Base-by-base conservation (phyloP, 2,113 vertebrate genomes). In the Trochalopteron elliotii region DNA sequence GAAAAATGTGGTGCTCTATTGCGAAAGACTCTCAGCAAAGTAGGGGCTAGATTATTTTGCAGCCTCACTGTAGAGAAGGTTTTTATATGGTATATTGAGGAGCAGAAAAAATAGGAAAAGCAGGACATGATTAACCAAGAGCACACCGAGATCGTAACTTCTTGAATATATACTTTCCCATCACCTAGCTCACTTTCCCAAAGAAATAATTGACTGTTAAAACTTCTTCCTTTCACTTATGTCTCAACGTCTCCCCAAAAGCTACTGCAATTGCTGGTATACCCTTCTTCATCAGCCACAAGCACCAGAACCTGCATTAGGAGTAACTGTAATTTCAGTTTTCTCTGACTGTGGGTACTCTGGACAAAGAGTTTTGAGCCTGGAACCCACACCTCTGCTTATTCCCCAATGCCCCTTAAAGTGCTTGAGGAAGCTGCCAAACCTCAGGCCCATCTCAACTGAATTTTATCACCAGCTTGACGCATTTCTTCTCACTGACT, bases 401-500 rank as follows among this genome's bases (percentile, higher is more conserved):
- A 49, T 64, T 65, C 67, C 21, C 61, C 57, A 15, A 35, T 2
- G 0, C 50, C 57, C 80, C 50, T 86, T 44, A 40, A 12, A 87
- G 19, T 1, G 50, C 79, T 55, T 64, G 77, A 96, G 59, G 53
- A 87, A 77, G 28, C 52, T 80, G 55, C 63, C 79, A 79, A 89
- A 90, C 74, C 61, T 93, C 82, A 94, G 55, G 22, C 23, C 90
- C 86, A 76, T 74, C 49, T 95, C 7, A 0, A 89, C 2, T 68
- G 23, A 96, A 86, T 52, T 68, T 52, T 77, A 87, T 71, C 19
- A 96, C n/a, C 53, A 87, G 71, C 90, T 79, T 94, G 91, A 95
- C 75, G 90, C n/a, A 56, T 81, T 97, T 96, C 83, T 91, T 96
- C 96, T 91, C 93, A 83, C 28, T n/a, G 52, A 89, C 81, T 96